Percentiles rank a stretch among this genome's conserved stretches.
Conservation (phyloP, 2,888 invertebrate genomes). For the Stenotaenia linearis region DNA sequence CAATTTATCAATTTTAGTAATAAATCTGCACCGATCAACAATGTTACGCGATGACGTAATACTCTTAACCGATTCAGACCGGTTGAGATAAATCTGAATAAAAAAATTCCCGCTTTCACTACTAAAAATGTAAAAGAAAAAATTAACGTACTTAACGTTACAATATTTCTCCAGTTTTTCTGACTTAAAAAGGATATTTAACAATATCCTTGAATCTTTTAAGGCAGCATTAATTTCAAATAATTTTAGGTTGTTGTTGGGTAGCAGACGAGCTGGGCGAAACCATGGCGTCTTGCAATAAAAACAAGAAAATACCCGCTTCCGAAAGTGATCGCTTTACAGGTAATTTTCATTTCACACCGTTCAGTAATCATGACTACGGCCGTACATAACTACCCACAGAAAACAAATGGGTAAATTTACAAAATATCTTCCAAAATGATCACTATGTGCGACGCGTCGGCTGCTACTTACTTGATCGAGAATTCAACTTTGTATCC, state of each 20-base stretch:
- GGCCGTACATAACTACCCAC: neutral
- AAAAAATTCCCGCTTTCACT: neutral
- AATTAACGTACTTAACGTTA: neutral
- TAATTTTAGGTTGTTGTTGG: slow-evolving; percentile 23
- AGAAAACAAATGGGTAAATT: neutral
- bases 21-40: too few relatives aligned
- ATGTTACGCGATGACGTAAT: neutral
- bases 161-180: neutral
- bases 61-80: neutral
- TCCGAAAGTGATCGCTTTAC: neutral
- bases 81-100: neutral
- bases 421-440: neutral
- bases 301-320: slow-evolving; percentile 24
- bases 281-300: slow-evolving; percentile 30
- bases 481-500: neutral
- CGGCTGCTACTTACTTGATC: slow-evolving; percentile 26
- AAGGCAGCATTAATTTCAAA: too few relatives aligned
- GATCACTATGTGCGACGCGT: neutral
- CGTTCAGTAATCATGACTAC: neutral
- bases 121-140: neutral
- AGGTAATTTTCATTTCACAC: neutral
- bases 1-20: too few relatives aligned
- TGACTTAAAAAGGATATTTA: neutral
- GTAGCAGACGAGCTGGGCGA: slow-evolving; percentile 33
- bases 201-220: neutral